Evolutionary conservation across 2,888 invertebrate species (phyloP), one percentile per base, ranked within the genome.

Genomic region (Phyllotreta striolata): DNA sequence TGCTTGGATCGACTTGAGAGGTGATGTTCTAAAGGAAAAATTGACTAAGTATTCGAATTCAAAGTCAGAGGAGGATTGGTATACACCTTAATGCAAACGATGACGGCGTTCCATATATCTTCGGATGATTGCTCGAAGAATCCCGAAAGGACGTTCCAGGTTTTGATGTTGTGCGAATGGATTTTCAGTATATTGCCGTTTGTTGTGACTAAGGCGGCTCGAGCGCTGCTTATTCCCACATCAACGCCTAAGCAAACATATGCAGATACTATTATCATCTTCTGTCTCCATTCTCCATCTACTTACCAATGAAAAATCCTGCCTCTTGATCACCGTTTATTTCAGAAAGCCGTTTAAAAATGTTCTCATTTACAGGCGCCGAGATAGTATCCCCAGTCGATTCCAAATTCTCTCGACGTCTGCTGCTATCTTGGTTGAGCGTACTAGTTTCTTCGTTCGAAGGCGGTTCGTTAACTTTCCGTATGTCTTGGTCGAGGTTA

Each of bases 61-160:
- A 41, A 41, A 10, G 4, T 10, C 5, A 41, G 41, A 10, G 2
- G 41, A 24, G 24, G 24, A 24, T 24, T 24, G 24, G 46, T 12
- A 9, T 13, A n/a, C n/a, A 95, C 95, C 87, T 90, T 90, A 6
- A 96, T 90, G 71, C 90, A 91, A 74, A 79, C 76, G 69, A 88
- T 83, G 67, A 91, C 89, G 57, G 91, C 88, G 47, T 83, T 79
- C 97, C 97, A 97, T 75, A 98, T 93, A 78, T 97, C 86, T 64
- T 90, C 87, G 0, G 95, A 92, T 3, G 95, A 95, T 81, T 98
- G 97, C 80, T 97, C 95, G 80, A 92, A 97, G 79, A 87, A 91
- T 77, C 91, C 87, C 0, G 86, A 82, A 74, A 86, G 84, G 7
- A 54, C 40, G 77, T 91, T 92, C 89, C 91, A 93, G 8, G 91